Conservation (phyloP, 2,888 invertebrate genomes). For the Macrosoma leucophasiata region DNA sequence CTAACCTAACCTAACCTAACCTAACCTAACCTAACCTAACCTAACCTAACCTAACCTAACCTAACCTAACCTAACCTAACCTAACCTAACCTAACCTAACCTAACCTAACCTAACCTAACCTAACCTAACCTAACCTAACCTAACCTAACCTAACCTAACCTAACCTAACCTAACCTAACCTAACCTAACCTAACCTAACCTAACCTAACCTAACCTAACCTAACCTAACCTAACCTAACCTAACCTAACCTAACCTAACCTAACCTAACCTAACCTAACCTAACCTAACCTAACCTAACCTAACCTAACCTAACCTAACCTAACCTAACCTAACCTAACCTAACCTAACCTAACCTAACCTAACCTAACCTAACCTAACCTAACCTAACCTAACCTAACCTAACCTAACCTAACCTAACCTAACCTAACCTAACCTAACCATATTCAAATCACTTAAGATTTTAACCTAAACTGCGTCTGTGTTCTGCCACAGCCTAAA, state of each 20-base stretch:
- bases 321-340: background rate
- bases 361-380: background rate
- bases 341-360: background rate
- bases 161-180: background rate
- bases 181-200: background rate
- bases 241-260: background rate
- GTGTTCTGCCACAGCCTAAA: too few species aligned
- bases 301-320: background rate
- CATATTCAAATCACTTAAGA: too few species aligned
- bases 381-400: background rate
- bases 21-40: background rate
- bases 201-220: background rate
- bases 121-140: background rate
- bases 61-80: background rate
- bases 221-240: background rate
- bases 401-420: background rate
- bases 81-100: background rate
- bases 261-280: background rate
- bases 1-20: background rate
- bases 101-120: background rate
- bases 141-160: background rate
- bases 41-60: background rate
- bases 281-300: background rate
- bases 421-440: background rate
- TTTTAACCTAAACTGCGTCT: too few species aligned